Base-by-base conservation (phyloP, 1,140 invertebrate genomes). In the Acyrthosiphon pisum region DNA sequence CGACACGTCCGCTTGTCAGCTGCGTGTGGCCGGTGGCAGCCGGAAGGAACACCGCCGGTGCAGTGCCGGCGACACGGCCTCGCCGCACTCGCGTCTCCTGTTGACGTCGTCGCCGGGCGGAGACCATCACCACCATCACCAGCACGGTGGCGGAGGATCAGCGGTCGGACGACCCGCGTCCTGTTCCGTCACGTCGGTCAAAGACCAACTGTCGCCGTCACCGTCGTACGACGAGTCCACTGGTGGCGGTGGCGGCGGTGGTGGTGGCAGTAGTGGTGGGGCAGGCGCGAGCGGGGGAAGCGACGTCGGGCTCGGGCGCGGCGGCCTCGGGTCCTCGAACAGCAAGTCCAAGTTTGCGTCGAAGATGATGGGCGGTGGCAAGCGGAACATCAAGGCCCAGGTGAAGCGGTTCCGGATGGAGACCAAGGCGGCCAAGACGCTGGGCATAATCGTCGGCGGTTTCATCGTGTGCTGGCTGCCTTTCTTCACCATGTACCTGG, bases 381-480 rank as follows among this genome's bases (percentile, higher is more conserved):
- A 97, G 94, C 96, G 98, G 93, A 98, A 98, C 95, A 98, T 97
- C 94, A 98, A 98, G 96, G 97, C 97, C 83, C 94, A 96, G 96
- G 97, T 98, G 50, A 98, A 97, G 95, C 96, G 97, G 88, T 98
- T 98, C 95, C 96, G 97, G 1, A 98, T 98, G 97, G 98, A 99
- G 95, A 98, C 98, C 0, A 99, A 99, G 95, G 98, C 98, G 1
- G 98, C 98, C 1, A 99, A 99, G 95, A 99, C 98, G 0, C 95
- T 99, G 53, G 98, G 98, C 6, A 98, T 99, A 89, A 99, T 99
- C 92, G 98, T 99, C 1, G 98, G 98, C 11, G 98, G 98, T 2
- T 99, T 99, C 95, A 97, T 99, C 30, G 96, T 98, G 93, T 99
- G 98, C 95, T 99, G 98, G 98, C 95, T 99, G 44, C 98, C 98